phyloP scores from a whole-genome alignment of 2,113 vertebrate species.

The Clarias magur region DNA sequence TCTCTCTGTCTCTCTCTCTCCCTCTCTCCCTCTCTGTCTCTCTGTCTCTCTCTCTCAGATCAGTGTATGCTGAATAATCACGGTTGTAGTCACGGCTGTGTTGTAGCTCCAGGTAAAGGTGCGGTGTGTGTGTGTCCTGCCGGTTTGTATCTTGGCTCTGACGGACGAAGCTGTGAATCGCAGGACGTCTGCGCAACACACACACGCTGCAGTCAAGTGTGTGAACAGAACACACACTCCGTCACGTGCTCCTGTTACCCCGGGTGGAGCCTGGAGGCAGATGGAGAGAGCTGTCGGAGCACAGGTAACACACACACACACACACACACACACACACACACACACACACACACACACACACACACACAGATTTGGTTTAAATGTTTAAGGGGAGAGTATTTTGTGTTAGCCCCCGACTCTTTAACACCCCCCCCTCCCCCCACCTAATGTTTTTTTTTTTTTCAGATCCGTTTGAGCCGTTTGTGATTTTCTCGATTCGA shows the following conservation, averaged over 20 bases:
- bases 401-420: background rate
- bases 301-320: constrained; percentile 68
- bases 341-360: no score
- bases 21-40: background rate
- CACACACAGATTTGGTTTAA: no score
- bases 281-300: constrained; percentile 80
- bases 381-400: background rate
- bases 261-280: constrained; percentile 79
- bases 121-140: constrained; percentile 81
- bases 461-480: constrained; percentile 86
- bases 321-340: constrained; percentile 12
- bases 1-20: background rate
- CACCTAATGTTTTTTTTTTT: background rate
- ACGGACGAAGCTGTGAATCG: constrained; percentile 81
- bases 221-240: constrained; percentile 81
- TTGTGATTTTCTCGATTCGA: constrained; percentile 88
- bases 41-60: constrained; percentile 61
- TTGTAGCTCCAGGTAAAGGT: constrained; percentile 80
- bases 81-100: constrained; percentile 84
- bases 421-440: background rate
- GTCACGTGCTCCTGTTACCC: constrained; percentile 86
- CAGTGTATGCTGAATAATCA: constrained; percentile 82
- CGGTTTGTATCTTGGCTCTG: constrained; percentile 72
- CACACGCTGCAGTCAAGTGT: constrained; percentile 83
- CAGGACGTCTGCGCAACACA: constrained; percentile 81